phyloP scores from a whole-genome alignment of 1,140 invertebrate genomes.

The Dolichoris vasculosae region DNA sequence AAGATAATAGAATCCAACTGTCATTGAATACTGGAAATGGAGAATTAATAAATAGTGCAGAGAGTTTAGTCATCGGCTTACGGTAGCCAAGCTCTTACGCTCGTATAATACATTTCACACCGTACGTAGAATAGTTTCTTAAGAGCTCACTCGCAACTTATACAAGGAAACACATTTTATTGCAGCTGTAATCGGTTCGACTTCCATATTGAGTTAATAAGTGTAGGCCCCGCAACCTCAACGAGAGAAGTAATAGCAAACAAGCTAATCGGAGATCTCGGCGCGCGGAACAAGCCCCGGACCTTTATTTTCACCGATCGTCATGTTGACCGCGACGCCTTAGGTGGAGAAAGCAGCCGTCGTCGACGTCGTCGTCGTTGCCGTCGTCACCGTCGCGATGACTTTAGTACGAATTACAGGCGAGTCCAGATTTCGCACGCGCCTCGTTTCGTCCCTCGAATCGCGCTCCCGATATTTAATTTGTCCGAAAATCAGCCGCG shows the following conservation, averaged over 20 bases:
- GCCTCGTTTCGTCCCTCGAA: too few relatives aligned
- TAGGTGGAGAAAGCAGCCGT: neutral
- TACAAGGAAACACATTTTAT: neutral
- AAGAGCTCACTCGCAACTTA: neutral
- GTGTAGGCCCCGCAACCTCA: neutral
- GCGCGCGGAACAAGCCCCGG: too few relatives aligned
- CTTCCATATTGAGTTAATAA: neutral
- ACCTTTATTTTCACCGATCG: neutral
- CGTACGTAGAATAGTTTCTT: neutral
- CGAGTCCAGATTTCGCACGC: neutral
- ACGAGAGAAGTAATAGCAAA: neutral
- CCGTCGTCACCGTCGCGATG: neutral
- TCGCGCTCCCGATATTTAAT: conserved; percentile 30
- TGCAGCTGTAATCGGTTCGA: neutral
- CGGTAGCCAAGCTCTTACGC: neutral
- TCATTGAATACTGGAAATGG: neutral
- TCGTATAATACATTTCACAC: neutral
- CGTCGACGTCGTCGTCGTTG: too few relatives aligned
- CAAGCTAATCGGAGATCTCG: neutral
- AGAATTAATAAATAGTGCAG: neutral
- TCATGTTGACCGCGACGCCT: too few relatives aligned
- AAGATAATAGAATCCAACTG: neutral
- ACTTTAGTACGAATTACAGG: neutral
- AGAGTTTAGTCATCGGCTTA: neutral
- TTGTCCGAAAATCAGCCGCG: conserved; percentile 23